A percentile compares a stretch with the other conserved stretches of the same genome.
Evolutionary conservation across 2,113 vertebrate genomes (phyloP).

Genomic region (Seriola aureovittata): DNA sequence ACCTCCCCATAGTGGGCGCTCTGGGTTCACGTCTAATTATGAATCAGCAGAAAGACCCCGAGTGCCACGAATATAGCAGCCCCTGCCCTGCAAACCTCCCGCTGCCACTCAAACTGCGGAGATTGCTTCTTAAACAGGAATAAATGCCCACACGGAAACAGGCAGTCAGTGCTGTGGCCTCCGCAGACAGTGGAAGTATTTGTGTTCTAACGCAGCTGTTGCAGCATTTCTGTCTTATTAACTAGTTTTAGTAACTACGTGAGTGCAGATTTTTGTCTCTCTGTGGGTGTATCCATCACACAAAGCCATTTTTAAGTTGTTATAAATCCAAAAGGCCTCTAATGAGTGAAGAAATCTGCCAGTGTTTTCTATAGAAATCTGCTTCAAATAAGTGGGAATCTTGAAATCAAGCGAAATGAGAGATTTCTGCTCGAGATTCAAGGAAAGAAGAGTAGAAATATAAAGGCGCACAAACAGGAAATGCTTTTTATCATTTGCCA

Average conservation of each 20-base stretch:
- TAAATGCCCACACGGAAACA: slow-evolving; percentile 91
- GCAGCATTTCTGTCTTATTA: not conserved
- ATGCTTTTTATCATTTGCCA: not conserved
- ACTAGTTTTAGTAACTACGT: not conserved
- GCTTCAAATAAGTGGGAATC: too few species aligned
- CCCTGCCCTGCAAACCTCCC: slow-evolving; percentile 92
- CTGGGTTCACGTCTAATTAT: slow-evolving; percentile 99
- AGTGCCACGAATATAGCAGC: slow-evolving; percentile 91
- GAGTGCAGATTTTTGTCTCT: not conserved
- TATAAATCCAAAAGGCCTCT: too few species aligned
- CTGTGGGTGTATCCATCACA: not conserved
- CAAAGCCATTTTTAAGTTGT: too few species aligned
- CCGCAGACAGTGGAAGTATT: not conserved
- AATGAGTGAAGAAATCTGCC: not conserved
- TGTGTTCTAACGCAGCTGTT: slow-evolving; percentile 40
- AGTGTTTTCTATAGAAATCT: not conserved
- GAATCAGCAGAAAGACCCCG: slow-evolving; percentile 91
- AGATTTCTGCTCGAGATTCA: too few species aligned
- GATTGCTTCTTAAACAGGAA: slow-evolving; percentile 97
- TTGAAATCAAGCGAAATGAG: too few species aligned
- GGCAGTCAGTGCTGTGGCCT: slow-evolving; percentile 21
- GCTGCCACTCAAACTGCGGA: slow-evolving; percentile 95
- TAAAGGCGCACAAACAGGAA: not conserved
- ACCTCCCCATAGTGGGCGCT: slow-evolving; percentile 96
- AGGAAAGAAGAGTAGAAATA: too few species aligned